Evolutionary conservation across 2,888 invertebrate genomes (phyloP).

Genomic region (Trimorus sp.): DNA sequence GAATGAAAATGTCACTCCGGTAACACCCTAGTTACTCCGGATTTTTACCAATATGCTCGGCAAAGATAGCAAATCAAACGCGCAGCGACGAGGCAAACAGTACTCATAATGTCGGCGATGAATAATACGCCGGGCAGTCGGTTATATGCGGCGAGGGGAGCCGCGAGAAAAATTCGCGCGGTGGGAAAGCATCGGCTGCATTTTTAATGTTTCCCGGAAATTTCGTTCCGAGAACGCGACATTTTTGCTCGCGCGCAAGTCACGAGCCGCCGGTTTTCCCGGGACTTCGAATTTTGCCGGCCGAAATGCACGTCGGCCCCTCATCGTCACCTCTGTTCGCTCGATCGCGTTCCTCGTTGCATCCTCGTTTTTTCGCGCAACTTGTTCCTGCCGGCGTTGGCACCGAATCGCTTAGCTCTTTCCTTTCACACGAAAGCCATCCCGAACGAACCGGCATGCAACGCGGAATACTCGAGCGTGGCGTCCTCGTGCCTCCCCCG

Average conservation of each 20-base stretch:
- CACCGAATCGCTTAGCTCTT: slow-evolving; percentile 57
- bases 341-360: too few species aligned
- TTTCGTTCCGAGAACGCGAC: neutral
- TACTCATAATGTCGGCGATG: slow-evolving; percentile 16
- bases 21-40: too few species aligned
- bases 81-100: neutral
- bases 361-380: neutral
- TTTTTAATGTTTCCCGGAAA: slow-evolving; percentile 20
- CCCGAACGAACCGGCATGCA: slow-evolving; percentile 65
- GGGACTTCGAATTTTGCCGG: too few species aligned
- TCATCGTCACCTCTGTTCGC: too few species aligned
- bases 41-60: too few species aligned
- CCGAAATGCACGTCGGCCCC: too few species aligned
- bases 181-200: slow-evolving; percentile 38
- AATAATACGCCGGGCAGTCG: slow-evolving; percentile 37
- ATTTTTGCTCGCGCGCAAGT: too few species aligned
- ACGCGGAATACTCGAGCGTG: slow-evolving; percentile 64
- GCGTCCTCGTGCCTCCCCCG: slow-evolving; percentile 53
- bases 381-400: slow-evolving; percentile 37
- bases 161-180: slow-evolving; percentile 23
- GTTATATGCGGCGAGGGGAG: slow-evolving; percentile 47
- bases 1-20: too few species aligned
- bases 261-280: too few species aligned
- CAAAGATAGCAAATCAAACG: too few species aligned
- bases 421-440: slow-evolving; percentile 70